phyloP scores from a whole-genome alignment of 2,888 invertebrate species.

The Spicauda simplicius region DNA sequence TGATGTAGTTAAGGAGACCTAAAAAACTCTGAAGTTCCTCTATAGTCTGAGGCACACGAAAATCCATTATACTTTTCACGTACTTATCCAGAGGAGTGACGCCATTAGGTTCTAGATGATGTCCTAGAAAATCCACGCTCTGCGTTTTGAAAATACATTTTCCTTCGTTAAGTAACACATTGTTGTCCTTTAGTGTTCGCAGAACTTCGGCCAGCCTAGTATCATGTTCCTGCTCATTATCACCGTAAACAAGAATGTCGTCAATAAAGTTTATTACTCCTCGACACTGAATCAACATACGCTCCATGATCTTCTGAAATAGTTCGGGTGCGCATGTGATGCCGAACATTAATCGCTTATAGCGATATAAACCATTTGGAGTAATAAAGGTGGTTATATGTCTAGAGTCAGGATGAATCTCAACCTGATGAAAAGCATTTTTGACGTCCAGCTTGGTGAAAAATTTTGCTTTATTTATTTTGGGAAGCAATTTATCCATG shows the following conservation, averaged over 20 bases:
- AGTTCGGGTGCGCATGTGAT: too few species aligned
- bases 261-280: not conserved
- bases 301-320: too few species aligned
- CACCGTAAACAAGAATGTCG: not conserved
- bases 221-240: not conserved
- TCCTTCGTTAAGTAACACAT: constrained; percentile 32
- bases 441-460: constrained; percentile 42
- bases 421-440: not conserved
- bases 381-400: constrained; percentile 45
- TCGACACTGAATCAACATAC: not conserved
- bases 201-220: too few species aligned
- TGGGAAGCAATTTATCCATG: constrained; percentile 36
- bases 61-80: constrained; percentile 30
- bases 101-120: constrained; percentile 39
- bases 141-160: constrained; percentile 30
- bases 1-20: constrained; percentile 44
- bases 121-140: constrained; percentile 39
- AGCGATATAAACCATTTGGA: not conserved
- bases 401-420: constrained; percentile 39
- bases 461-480: constrained; percentile 36
- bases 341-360: not conserved
- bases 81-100: constrained; percentile 42
- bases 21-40: constrained; percentile 48
- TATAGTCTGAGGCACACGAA: constrained; percentile 11
- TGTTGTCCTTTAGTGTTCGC: not conserved